phyloP scores from a whole-genome alignment of 2,888 invertebrate species.

The Pachycephus smyrnensis region DNA sequence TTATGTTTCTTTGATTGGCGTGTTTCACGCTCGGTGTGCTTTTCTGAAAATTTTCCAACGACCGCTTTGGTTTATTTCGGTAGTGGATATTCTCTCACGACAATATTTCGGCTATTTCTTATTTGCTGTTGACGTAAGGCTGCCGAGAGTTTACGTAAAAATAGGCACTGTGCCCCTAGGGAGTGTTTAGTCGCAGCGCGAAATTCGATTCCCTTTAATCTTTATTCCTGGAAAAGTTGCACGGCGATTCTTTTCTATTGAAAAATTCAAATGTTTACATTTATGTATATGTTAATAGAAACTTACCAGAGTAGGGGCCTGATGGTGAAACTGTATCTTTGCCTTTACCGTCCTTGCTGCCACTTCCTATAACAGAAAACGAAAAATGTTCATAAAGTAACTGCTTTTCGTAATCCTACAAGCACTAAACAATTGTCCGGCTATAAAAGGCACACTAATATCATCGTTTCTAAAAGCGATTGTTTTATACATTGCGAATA shows the following conservation, averaged over 20 bases:
- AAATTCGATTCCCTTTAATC: background rate
- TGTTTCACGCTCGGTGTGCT: background rate
- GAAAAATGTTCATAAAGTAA: conserved; percentile 20
- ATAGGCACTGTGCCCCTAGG: background rate
- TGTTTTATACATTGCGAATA: background rate
- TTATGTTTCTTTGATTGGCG: background rate
- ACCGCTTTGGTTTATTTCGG: conserved; percentile 40
- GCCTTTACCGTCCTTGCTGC: conserved; percentile 76
- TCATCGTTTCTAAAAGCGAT: background rate
- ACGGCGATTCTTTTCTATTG: background rate
- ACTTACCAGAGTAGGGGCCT: conserved; percentile 70
- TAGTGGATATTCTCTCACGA: conserved; percentile 31
- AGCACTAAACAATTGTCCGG: background rate
- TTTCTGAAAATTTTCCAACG: background rate
- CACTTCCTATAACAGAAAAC: conserved; percentile 76
- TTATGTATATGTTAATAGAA: too few species aligned
- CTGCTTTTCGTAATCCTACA: background rate
- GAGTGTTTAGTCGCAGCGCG: background rate
- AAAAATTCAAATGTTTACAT: background rate
- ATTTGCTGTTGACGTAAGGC: conserved; percentile 41
- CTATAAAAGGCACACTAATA: background rate
- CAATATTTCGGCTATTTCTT: conserved; percentile 50
- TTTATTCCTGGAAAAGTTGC: background rate
- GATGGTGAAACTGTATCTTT: conserved; percentile 80
- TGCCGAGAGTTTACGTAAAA: conserved; percentile 21